Evolutionary conservation across 1,140 invertebrate species (phyloP).

Genomic region (Augochlora pura): DNA sequence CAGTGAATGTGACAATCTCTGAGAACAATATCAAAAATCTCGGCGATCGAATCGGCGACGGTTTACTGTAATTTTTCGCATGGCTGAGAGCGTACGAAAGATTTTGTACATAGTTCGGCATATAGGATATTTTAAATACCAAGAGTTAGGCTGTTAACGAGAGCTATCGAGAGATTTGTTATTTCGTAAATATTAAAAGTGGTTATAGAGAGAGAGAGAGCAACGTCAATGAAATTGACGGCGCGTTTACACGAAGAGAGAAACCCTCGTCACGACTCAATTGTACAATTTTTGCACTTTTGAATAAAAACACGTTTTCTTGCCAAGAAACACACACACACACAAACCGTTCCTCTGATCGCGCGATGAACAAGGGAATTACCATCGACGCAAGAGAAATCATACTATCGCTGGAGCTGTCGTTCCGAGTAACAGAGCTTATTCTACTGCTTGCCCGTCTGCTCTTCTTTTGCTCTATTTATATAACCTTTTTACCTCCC

Average conservation of each 20-base stretch:
- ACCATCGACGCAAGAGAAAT: neutral
- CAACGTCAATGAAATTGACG: too few relatives aligned
- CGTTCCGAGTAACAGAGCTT: slow-evolving; percentile 20
- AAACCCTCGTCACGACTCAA: too few relatives aligned
- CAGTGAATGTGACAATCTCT: neutral
- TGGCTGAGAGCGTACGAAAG: too few relatives aligned
- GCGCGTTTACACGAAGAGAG: too few relatives aligned
- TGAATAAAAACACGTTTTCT: slow-evolving; percentile 21
- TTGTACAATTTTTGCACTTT: slow-evolving; percentile 25
- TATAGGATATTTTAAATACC: too few relatives aligned
- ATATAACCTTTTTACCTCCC: neutral
- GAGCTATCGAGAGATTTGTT: neutral
- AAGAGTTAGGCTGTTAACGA: too few relatives aligned
- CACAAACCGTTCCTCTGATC: neutral
- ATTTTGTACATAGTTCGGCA: too few relatives aligned
- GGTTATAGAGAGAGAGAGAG: too few relatives aligned
- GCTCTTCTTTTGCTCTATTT: slow-evolving; percentile 8
- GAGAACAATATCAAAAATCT: neutral
- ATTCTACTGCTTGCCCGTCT: slow-evolving; percentile 15
- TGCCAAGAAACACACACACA: neutral
- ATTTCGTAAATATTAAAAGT: too few relatives aligned
- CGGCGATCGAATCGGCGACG: too few relatives aligned
- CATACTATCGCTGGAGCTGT: neutral
- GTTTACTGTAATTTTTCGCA: too few relatives aligned
- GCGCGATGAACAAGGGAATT: neutral